Base-by-base conservation (phyloP, 2,113 vertebrate species). In the Circaetus gallicus region DNA sequence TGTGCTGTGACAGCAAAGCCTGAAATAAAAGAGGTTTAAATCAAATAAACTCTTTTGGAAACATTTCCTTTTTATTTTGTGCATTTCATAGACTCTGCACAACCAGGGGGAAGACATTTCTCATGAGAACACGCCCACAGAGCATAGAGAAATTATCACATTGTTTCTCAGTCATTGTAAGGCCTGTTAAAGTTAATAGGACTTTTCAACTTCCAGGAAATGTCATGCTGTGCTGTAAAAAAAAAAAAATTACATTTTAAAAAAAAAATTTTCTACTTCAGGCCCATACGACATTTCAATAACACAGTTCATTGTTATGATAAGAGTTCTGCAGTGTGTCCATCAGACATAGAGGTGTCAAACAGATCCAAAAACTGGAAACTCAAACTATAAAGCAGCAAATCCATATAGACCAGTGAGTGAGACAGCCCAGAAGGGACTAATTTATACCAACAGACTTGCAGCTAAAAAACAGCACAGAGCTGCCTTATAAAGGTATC, bases 1-100 rank as follows among this genome's bases (percentile, higher is more conserved):
- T 99, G 98, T 11, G 99, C 99, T 4, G 98, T 99, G 29, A 99
- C 98, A 17, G 99, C 99, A 96, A 99, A 99, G 28, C 99, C 99
- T 99, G 74, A 28, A 65, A 20, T 29, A 52, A 86, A 69, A 95
- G 50, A 40, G 8, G 26, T 83, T 50, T 78, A 81, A 77, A 52
- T 82, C 15, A 83, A 36, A 61, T 15, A 66, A 36, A 49, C 4
- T 29, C 90, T 65, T 28, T 47, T 1, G 1, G 50, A 28, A 71
- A 63, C 7, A 31, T 42, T 36, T 82, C 25, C 24, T 8, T 34
- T 67, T 74, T 92, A 34, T 34, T 87, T 11, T 26, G 11, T 32
- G 3, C 25, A 34, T 13, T 91, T 82, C 77, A 45, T 34, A 95
- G 59, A 80, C 21, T 73, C 25, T 40, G 53, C 11, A 76, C 18